Base-by-base conservation (phyloP, 2,888 invertebrate species). In the Serrognathus titanus region DNA sequence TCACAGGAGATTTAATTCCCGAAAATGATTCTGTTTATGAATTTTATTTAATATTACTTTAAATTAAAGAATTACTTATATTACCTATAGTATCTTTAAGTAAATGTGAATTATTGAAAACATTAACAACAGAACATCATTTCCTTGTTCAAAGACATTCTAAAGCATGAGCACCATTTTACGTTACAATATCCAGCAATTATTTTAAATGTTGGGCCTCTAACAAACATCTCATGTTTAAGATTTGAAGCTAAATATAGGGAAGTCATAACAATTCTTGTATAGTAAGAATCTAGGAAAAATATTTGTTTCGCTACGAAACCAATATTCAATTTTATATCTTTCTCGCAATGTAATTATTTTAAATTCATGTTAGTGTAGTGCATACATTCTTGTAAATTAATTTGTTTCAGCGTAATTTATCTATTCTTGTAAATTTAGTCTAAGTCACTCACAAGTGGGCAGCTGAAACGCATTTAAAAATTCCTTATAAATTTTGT, bases 1-100 rank as follows among this genome's bases (percentile, higher is more conserved):
- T 68, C n/a, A 48, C 67, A 41, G 67, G 68, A 13, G 67, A 68
- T 57, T 53, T 67, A 52, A 53, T 68, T 16, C 53, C 53, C n/a
- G 47, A 47, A 10, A 46, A 54, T 41, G 55, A 61, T 48, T 43
- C 51, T 10, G 40, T 58, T n/a, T 62, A 65, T 2, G 20, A 20
- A 20, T 63, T 62, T 52, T 66, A 63, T 41, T 56, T 66, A 48
- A 50, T 45, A 39, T 57, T 66, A 36, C 51, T 64, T 36, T 55
- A 67, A 49, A 59, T 66, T 10, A 65, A 61, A 24, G 57, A 67
- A 36, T 53, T 64, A 7, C 11, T 50, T 40, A 31, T 38, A 37
- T 3, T 43, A n/a, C 10, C 36, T n/a, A 13, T 11, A 45, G 38
- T 43, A 13, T 38, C 37, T 7, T 11, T 6, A 3, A 38, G 36